A percentile compares a stretch with the other conserved stretches of the same genome.
These are phyloP conservation scores for Propithecus deckenii DNA, from an alignment of 2,797 vertebrate genomes.

Conservation along the genomic window DNA sequence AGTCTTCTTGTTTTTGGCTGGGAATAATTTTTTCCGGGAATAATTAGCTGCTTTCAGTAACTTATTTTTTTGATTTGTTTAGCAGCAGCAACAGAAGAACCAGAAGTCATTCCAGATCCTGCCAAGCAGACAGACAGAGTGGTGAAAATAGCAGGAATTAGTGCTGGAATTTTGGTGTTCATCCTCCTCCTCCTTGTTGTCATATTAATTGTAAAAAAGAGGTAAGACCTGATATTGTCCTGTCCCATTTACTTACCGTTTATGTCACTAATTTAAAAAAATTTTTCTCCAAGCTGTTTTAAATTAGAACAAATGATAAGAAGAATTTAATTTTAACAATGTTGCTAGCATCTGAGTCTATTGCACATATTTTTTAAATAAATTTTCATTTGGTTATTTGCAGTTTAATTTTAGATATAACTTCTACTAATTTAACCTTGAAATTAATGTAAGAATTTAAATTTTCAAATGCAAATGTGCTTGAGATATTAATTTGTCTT, in stretches of 20 bases:
- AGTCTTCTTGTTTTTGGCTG: not conserved
- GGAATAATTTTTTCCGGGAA: not conserved
- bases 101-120: slow-evolving; percentile 97
- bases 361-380: slow-evolving; percentile 34
- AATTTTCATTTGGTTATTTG: slow-evolving; percentile 24
- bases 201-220: slow-evolving; percentile 97
- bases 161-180: slow-evolving; percentile 96
- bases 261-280: not conserved
- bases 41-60: slow-evolving; percentile 72
- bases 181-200: slow-evolving; percentile 96
- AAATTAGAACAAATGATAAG: not conserved
- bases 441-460: not conserved
- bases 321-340: slow-evolving; percentile 9
- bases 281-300: slow-evolving; percentile 22
- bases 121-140: slow-evolving; percentile 98
- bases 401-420: slow-evolving; percentile 37
- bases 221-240: slow-evolving; percentile 87
- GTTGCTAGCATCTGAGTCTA: not conserved
- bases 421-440: slow-evolving; percentile 3
- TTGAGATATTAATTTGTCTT: not conserved
- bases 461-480: slow-evolving; percentile 12
- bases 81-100: slow-evolving; percentile 96
- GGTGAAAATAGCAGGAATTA: slow-evolving; percentile 99
- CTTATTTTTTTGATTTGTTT: slow-evolving; percentile 79
- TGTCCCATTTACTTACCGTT: not conserved